phyloP scores from a whole-genome alignment of 2,113 vertebrate genomes.

The Aegithalos caudatus region DNA sequence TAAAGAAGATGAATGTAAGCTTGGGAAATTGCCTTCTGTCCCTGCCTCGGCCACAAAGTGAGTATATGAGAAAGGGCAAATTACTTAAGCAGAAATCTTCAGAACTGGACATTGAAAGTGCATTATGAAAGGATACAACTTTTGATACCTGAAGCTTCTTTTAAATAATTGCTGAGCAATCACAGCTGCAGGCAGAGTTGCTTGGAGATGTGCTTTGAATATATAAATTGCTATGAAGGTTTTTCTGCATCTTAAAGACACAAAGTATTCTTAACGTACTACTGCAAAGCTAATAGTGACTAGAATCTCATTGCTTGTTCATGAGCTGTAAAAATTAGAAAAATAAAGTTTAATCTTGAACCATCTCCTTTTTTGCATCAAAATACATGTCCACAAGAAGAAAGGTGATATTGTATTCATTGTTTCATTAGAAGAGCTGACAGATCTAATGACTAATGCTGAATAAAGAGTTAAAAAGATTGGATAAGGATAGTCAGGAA shows the following conservation, averaged over 20 bases:
- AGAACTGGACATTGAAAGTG: background rate
- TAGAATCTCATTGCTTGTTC: background rate
- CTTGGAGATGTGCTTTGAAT: constrained; percentile 11
- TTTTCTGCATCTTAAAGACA: background rate
- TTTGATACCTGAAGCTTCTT: constrained; percentile 5
- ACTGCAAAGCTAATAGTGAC: background rate
- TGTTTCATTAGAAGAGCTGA: background rate
- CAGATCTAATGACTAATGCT: background rate
- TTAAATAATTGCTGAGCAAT: constrained; percentile 42
- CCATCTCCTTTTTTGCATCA: background rate
- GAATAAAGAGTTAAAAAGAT: background rate
- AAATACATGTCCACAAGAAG: background rate
- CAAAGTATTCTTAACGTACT: background rate
- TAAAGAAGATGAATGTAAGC: background rate
- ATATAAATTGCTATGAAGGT: background rate
- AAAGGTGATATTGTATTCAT: background rate
- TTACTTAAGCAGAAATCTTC: background rate
- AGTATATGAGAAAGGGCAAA: background rate
- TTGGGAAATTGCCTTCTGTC: background rate
- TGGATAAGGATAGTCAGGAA: background rate
- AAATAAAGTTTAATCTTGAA: background rate
- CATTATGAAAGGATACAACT: background rate
- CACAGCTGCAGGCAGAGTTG: background rate
- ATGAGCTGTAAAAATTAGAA: background rate
- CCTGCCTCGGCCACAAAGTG: background rate